Evolutionary conservation across 2,888 invertebrate genomes (phyloP), one percentile per base, ranked within the genome.

Genomic region (Maniola hyperantus): DNA sequence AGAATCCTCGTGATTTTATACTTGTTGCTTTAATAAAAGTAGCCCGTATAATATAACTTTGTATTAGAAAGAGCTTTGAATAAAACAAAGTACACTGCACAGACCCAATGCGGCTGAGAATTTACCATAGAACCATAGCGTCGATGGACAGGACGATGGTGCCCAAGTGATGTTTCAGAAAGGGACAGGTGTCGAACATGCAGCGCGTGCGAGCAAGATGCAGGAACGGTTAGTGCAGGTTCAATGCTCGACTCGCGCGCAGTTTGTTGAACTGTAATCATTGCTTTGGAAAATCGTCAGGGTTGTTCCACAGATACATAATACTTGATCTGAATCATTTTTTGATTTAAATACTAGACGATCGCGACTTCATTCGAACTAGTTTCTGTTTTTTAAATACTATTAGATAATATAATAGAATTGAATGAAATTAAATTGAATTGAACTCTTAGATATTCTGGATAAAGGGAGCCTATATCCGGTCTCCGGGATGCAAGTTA

Each of bases 201-300:
- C 50, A 15, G 50, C 59, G 78, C 36, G 87, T 72, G 81, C 68
- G 82, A 90, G 80, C 72, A 81, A 78, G 89, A 91, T 69, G 72
- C 74, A 71, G 62, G 80, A 82, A 83, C 82, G 80, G 87, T 87
- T 85, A 84, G 85, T 85, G 78, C 82, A 88, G 88, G 91, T 91
- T 91, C 91, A 91, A 91, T 84, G 91, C 83, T 89, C 91, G 88
- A 83, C 87, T 89, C 88, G 80, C 77, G 88, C 88, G 89, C 89
- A 89, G 91, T 90, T 91, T 91, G 90, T 91, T 91, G 91, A 91
- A 90, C 91, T 87, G 85, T 84, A 89, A 88, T 88, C 88, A 87
- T 85, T 85, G 87, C 91, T 89, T 89, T 84, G 87, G 88, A 87
- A 89, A 90, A 89, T 83, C 78, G 79, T 77, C 83, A 91, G 91